phyloP scores from a whole-genome alignment of 2,797 vertebrate species.

The Pangasius mekongensis region DNA sequence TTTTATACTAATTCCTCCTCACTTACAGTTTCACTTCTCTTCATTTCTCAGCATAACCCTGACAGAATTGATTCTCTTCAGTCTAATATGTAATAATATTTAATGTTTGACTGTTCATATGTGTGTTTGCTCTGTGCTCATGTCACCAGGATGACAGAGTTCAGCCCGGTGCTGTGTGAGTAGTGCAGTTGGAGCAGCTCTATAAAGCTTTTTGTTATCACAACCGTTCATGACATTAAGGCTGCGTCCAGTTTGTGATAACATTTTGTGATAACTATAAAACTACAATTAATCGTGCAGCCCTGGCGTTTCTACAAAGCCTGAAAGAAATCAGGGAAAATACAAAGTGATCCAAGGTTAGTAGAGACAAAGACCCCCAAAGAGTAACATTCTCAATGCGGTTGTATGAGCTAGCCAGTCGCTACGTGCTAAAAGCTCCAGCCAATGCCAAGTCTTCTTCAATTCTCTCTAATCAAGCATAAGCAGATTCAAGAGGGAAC shows the following conservation, averaged over 20 bases:
- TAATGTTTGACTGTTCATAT: neutral
- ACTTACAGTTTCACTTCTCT: neutral
- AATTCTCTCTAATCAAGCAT: conserved; percentile 49
- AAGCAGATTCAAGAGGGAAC: conserved; percentile 46
- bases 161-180: neutral
- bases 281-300: neutral
- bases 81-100: neutral
- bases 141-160: neutral
- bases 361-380: neutral
- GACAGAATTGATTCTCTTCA: neutral
- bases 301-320: neutral
- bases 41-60: neutral
- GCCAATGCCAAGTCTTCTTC: conserved; percentile 17
- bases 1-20: neutral
- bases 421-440: conserved; percentile 26
- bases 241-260: neutral
- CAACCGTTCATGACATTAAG: neutral
- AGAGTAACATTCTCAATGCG: conserved; percentile 29
- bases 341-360: conserved; percentile 26
- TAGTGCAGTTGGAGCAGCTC: neutral
- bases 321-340: neutral
- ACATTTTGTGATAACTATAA: neutral
- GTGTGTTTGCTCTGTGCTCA: neutral
- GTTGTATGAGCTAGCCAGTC: conserved; percentile 36
- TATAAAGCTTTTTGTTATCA: neutral